These are phyloP conservation scores for Vollenhovia emeryi DNA, from an alignment of 1,140 invertebrate genomes.

Conservation along the genomic window DNA sequence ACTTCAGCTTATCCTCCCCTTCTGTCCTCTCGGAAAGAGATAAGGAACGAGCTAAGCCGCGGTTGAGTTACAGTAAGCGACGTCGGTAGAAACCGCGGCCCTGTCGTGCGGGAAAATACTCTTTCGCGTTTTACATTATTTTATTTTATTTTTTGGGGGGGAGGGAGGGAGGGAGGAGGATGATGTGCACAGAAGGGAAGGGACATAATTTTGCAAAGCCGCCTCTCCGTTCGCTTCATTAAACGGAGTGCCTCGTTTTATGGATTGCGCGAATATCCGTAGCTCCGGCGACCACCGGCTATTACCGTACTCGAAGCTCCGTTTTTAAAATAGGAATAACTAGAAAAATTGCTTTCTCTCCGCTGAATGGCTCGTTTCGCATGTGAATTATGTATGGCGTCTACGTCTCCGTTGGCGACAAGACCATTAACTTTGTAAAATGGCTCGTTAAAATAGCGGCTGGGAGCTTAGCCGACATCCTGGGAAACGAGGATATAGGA, in stretches of 20 bases:
- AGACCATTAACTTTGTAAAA: background rate
- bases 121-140: background rate
- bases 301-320: background rate
- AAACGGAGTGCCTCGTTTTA: background rate
- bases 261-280: background rate
- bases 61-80: too few species aligned
- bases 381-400: background rate
- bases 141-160: too few species aligned
- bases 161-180: too few species aligned
- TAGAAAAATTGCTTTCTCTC: background rate
- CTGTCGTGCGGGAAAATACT: too few species aligned
- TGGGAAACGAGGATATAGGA: background rate
- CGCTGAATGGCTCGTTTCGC: constrained; percentile 4
- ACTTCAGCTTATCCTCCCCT: too few species aligned
- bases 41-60: too few species aligned
- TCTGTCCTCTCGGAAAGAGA: too few species aligned
- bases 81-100: too few species aligned
- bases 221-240: background rate
- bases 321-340: background rate
- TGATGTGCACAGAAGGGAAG: too few species aligned
- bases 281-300: too few species aligned
- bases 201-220: background rate
- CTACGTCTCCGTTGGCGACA: background rate
- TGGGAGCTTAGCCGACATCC: background rate
- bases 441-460: background rate